A percentile compares a stretch with the other conserved stretches of the same genome.
Conservation (phyloP, 2,888 invertebrate genomes). For the Stramonita haemastoma region DNA sequence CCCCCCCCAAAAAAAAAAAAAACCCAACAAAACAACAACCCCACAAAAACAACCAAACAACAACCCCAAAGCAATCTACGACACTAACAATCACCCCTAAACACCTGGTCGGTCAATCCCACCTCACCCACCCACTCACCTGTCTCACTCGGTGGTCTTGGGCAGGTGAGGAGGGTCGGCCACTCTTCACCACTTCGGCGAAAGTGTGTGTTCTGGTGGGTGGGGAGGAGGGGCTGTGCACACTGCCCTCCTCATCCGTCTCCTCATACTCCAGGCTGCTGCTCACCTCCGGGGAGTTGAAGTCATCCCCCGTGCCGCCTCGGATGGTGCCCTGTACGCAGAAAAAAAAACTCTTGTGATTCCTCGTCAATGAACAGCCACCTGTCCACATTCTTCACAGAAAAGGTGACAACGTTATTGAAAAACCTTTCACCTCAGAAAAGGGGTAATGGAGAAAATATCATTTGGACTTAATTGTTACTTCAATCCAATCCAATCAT, state of each 20-base stretch:
- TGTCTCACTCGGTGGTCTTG: constrained; percentile 60
- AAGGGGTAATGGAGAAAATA: too few relatives aligned
- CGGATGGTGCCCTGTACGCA: background rate
- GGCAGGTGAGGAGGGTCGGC: constrained; percentile 45
- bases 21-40: too few relatives aligned
- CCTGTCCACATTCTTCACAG: too few relatives aligned
- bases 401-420: too few relatives aligned
- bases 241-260: constrained; percentile 41
- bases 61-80: too few relatives aligned
- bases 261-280: constrained; percentile 40
- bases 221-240: constrained; percentile 55
- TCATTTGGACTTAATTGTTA: too few relatives aligned
- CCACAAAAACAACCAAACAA: too few relatives aligned
- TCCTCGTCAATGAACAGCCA: too few relatives aligned
- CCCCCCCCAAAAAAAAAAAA: too few relatives aligned
- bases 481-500: too few relatives aligned
- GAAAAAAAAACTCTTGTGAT: too few relatives aligned
- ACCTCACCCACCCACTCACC: constrained; percentile 61
- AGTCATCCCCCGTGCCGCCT: background rate
- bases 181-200: constrained; percentile 55
- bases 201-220: constrained; percentile 59
- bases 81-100: background rate
- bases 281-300: constrained; percentile 1
- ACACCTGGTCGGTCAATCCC: background rate
- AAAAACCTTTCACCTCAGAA: too few relatives aligned